phyloP scores from a whole-genome alignment of 2,113 vertebrate genomes.

The Morone saxatilis region DNA sequence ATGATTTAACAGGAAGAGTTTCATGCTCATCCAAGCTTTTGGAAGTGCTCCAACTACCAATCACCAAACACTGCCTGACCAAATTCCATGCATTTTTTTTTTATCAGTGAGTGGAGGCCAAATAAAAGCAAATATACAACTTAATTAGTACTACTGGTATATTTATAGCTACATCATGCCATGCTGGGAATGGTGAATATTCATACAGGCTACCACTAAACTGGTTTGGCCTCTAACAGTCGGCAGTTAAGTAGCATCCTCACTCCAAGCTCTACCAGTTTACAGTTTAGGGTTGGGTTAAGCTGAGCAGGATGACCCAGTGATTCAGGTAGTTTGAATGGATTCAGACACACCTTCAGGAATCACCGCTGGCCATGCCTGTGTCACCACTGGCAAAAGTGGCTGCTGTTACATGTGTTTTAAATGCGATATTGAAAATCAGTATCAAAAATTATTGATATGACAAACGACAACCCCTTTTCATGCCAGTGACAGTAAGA shows the following conservation, averaged over 20 bases:
- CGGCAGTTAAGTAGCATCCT: background rate
- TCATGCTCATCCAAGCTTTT: background rate
- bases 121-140: background rate
- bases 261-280: background rate
- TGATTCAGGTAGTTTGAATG: slow-evolving; percentile 62
- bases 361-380: slow-evolving; percentile 15
- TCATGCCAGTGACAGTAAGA: background rate
- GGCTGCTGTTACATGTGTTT: background rate
- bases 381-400: slow-evolving; percentile 8
- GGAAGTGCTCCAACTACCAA: background rate
- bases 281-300: slow-evolving; percentile 54
- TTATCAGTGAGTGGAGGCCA: background rate
- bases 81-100: background rate
- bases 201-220: background rate
- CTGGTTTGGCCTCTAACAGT: slow-evolving; percentile 12
- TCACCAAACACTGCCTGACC: background rate
- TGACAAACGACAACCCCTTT: background rate
- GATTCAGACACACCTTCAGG: slow-evolving; percentile 54
- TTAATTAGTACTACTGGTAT: background rate
- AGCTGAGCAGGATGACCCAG: slow-evolving; percentile 38
- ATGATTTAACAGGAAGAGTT: slow-evolving; percentile 19
- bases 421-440: background rate
- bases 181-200: background rate
- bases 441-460: background rate
- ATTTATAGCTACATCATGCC: background rate